These are phyloP conservation scores for Schlechtendalia chinensis DNA, from an alignment of 1,140 invertebrate species.

Conservation along the genomic window DNA sequence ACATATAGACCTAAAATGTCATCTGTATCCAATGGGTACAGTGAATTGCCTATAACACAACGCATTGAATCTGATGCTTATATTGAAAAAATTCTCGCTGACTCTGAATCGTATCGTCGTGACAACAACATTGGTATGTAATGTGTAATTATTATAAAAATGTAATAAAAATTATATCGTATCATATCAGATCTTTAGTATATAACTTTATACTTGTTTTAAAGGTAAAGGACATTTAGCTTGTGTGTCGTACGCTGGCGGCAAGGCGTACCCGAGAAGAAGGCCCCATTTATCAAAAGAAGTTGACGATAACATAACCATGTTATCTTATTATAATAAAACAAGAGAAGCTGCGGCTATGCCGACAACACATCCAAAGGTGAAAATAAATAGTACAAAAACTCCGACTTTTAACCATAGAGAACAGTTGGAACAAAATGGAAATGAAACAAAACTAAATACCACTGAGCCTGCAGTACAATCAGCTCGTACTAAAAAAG, in stretches of 20 bases:
- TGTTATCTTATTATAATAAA: conserved; percentile 74
- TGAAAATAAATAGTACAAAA: conserved; percentile 36
- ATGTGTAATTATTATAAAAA: not conserved
- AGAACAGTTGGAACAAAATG: conserved; percentile 3
- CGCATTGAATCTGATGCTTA: conserved; percentile 45
- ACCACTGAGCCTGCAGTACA: conserved; percentile 42
- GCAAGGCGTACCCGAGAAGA: conserved; percentile 70
- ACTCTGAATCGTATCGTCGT: conserved; percentile 25
- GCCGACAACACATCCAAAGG: conserved; percentile 10
- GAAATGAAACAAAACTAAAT: conserved; percentile 38
- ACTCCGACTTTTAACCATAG: not conserved
- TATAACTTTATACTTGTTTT: not conserved
- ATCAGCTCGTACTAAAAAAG: conserved; percentile 54
- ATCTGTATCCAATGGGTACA: conserved; percentile 28
- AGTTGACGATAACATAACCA: conserved; percentile 59
- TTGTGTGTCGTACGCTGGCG: conserved; percentile 74
- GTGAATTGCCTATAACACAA: conserved; percentile 25
- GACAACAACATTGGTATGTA: conserved; percentile 21
- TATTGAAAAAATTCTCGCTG: conserved; percentile 40
- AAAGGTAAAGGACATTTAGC: conserved; percentile 66
- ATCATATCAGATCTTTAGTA: no score
- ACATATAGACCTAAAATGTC: conserved; percentile 54
- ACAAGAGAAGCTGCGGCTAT: conserved; percentile 61
- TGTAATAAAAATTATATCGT: not conserved
- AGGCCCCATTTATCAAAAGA: conserved; percentile 57